Evolutionary conservation across 2,113 vertebrate genomes (phyloP).

Genomic region (Smithornis capensis): DNA sequence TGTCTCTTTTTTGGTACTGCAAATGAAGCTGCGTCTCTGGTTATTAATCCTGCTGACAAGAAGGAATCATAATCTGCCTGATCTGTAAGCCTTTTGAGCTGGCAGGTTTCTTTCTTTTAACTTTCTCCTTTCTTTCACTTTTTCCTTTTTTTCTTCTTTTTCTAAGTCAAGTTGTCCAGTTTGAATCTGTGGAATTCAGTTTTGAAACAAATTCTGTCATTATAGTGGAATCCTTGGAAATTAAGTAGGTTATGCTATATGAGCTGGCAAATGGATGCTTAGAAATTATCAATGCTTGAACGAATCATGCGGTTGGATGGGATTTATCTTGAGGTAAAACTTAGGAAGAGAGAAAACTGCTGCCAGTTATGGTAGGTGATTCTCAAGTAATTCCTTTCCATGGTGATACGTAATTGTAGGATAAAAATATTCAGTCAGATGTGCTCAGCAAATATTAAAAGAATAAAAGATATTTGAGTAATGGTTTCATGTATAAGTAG

Average conservation of each 20-base stretch:
- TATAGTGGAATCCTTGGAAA: not conserved
- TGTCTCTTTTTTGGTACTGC: not conserved
- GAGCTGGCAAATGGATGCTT: not conserved
- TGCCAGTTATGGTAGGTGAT: not conserved
- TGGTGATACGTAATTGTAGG: not conserved
- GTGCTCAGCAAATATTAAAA: not conserved
- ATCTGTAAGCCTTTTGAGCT: not conserved
- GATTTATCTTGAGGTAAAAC: not conserved
- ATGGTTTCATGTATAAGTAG: not conserved
- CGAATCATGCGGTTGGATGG: not conserved
- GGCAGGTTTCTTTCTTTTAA: fast-evolving
- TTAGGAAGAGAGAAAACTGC: not conserved
- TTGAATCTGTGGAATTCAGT: not conserved
- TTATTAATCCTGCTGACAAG: not conserved
- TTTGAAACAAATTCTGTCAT: not conserved
- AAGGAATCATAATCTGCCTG: not conserved
- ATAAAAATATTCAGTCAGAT: not conserved
- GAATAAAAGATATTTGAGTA: not conserved
- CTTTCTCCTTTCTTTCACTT: not conserved
- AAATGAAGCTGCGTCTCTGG: not conserved
- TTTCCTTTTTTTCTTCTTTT: not conserved
- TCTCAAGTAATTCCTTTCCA: not conserved
- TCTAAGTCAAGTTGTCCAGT: not conserved
- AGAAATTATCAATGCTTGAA: not conserved
- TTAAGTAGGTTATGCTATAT: not conserved